Evolutionary conservation across 2,888 invertebrate species (phyloP), one percentile per base, ranked within the genome.

Genomic region (Eumerus sabulonum): DNA sequence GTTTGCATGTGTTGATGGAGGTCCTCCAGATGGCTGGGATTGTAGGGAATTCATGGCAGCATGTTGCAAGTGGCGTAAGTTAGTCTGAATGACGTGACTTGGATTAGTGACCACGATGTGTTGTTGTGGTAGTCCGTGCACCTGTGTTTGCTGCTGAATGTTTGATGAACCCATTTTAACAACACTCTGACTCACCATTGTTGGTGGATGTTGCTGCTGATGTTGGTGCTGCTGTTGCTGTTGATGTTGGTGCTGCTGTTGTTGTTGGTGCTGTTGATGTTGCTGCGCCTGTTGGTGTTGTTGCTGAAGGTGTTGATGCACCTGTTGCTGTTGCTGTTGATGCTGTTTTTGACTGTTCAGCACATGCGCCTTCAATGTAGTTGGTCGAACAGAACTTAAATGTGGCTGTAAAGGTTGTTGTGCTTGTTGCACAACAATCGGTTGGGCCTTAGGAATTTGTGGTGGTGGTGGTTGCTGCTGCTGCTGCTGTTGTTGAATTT

Each of bases 301-400:
- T n/a, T 53, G 48, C 3, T 63, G 67, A 13, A 63, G 72, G 0
- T 64, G 72, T 1, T 66, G 74, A 63, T 27, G 85, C 66, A 11
- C 83, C 0, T 50, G 82, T 47, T 82, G 47, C 13, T 84, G 83
- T 9, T 83, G 85, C 11, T 85, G 85, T 9, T 85, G 85, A 3
- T 85, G 82, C 19, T 84, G 84, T 82, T 88, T 87, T 81, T 91
- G 90, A 36, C 90, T 90, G 60, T 91, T 92, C 16, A 93, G 85
- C 2, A 93, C 92, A 79, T 92, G 92, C 1, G 92, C 92, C 84
- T 93, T 93, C 1, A 93, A 86, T 4, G 92, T 91, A 16, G 92
- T 92, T 0, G 91, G 87, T 17, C 87, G 86, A 72, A 87, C 89
- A 54, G 82, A 86, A 51, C 82, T 85, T 60, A 84, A 88, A 76